A percentile compares a stretch with the other conserved stretches of the same genome.
These are phyloP conservation scores for Serripes groenlandicus DNA, from an alignment of 2,888 invertebrate species.

Conservation along the genomic window DNA sequence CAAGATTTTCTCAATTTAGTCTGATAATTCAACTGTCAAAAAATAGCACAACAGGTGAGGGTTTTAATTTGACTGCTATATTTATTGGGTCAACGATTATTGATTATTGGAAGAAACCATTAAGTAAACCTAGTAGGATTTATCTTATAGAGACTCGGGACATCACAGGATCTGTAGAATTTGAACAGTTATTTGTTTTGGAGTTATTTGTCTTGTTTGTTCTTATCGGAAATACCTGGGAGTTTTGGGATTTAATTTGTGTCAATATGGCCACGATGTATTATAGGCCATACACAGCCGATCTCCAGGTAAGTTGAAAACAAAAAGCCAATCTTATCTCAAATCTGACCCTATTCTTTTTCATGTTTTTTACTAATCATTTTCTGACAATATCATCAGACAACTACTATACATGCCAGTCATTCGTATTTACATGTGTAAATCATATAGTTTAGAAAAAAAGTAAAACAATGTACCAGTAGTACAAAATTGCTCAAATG, in stretches of 20 bases:
- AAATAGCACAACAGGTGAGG: too few species aligned
- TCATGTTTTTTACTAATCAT: neutral
- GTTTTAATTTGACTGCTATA: too few species aligned
- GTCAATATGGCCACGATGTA: constrained; percentile 84
- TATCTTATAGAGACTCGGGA: constrained; percentile 6
- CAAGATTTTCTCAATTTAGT: too few species aligned
- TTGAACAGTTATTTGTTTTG: constrained; percentile 9
- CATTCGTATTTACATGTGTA: neutral
- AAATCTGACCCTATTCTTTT: neutral
- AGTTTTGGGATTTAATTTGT: constrained; percentile 5
- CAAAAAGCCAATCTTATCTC: constrained; percentile 14
- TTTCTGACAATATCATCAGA: neutral
- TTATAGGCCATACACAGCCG: constrained; percentile 83
- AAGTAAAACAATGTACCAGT: too few species aligned
- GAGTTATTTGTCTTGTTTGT: constrained; percentile 15
- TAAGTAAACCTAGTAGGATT: constrained; percentile 9
- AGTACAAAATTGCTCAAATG: too few species aligned
- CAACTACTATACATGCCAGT: neutral
- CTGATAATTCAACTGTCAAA: too few species aligned
- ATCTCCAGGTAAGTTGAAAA: constrained; percentile 80
- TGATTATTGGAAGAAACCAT: constrained; percentile 20
- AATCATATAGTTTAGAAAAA: neutral
- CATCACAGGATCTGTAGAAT: neutral
- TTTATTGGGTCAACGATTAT: constrained; percentile 12
- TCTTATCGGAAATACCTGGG: constrained; percentile 31